Evolutionary conservation across 1,140 invertebrate genomes (phyloP), one percentile per base, ranked within the genome.

Genomic region (Pseudomyrmex dendroicus): DNA sequence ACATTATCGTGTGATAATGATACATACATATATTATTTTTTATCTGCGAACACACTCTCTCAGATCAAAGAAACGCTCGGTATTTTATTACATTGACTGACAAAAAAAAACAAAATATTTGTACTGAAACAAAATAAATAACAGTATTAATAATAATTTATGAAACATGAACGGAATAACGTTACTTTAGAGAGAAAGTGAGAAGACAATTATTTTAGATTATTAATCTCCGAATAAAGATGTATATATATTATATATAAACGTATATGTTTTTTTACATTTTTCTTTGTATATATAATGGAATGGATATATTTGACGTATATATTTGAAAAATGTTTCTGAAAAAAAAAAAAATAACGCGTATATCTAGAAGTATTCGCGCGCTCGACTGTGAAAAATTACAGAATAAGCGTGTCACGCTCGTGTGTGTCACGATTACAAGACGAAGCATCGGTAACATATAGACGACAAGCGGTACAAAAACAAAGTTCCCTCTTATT

Each of bases 391-490:
- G 44, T n/a, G 8, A 35, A 35, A 57, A 25, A 25, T 35, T 35
- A 35, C 35, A 5, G 35, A 35, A 35, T 35, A 0, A 35, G 35
- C 35, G 35, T 35, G 35, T 7, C 3, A 25, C 25, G 2, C 64
- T 7, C 10, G 8, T 48, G 15, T 22, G 64, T 22, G 13, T 78
- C 25, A n/a, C 44, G n/a, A 17, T 76, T 63, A 63, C 12, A 52
- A 76, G 48, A 77, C 73, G 70, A 83, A 74, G 82, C 59, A 63
- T 76, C 78, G 20, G 61, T 17, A 35, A 35, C 7, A n/a, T 73
- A 56, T 64, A 70, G 64, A 48, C 17, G 64, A 72, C 35, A 68
- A 85, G 54, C 72, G 83, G 66, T 87, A 82, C 86, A 88, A 84
- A 61, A 88, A 25, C 62, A 84, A 61, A 88, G 35, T 57, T 86